Percentiles rank a stretch among this genome's conserved stretches.
Evolutionary conservation across 1,140 invertebrate species (phyloP).

Genomic region (Radopholus similis): DNA sequence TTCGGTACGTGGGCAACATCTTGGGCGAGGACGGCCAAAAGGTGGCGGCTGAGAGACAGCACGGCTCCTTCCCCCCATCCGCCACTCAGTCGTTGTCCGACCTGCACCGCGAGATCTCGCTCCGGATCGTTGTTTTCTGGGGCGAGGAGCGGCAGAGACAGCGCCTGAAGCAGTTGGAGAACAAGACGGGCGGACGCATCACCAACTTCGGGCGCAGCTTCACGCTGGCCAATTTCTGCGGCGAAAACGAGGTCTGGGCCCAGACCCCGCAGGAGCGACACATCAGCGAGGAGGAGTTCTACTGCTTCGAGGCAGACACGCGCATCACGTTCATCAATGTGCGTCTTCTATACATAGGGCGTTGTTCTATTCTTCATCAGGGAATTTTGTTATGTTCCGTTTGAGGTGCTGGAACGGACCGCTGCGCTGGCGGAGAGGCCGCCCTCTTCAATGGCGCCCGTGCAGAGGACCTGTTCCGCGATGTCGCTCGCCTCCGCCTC

Average conservation of each 20-base stretch:
- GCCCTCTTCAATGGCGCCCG: neutral
- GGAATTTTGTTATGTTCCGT: neutral
- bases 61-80: neutral
- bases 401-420: neutral
- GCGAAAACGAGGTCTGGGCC: neutral
- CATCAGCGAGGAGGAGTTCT: slow-evolving; percentile 13
- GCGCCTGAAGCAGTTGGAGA: neutral
- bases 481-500: neutral
- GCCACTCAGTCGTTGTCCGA: neutral
- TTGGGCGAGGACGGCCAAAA: too few relatives aligned
- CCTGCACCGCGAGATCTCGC: neutral
- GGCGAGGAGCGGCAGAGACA: slow-evolving; percentile 14
- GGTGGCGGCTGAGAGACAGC: too few relatives aligned
- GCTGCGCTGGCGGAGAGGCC: neutral
- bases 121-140: slow-evolving; percentile 12
- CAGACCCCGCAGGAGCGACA: neutral
- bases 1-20: too few relatives aligned
- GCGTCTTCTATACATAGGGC: neutral
- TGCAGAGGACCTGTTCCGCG: neutral
- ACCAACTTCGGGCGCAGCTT: slow-evolving; percentile 6
- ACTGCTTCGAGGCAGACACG: slow-evolving; percentile 7
- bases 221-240: neutral
- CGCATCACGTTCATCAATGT: slow-evolving; percentile 13
- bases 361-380: neutral
- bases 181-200: neutral